Evolutionary conservation across 2,888 invertebrate species (phyloP), one percentile per base, ranked within the genome.

Genomic region (Ophion costatus): DNA sequence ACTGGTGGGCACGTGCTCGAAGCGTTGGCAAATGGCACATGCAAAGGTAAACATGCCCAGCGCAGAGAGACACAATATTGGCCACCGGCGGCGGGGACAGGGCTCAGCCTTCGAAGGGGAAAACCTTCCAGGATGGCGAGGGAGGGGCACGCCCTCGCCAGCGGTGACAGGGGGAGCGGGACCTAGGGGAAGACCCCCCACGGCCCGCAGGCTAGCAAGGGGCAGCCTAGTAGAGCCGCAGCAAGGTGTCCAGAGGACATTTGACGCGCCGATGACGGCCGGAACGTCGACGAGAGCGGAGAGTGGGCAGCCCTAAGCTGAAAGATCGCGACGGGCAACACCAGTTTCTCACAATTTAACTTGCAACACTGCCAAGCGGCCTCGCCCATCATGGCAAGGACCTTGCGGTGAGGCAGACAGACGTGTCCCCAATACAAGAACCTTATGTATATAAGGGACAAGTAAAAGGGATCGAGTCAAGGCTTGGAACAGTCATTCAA

Each of bases 361-460:
- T 20, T 85, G 80, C 79, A 81, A 24, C 85, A 86, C 22, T 80
- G 76, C 75, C 83, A 69, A 17, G 82, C 82, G 77, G 82, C 78
- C 59, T 38, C 84, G 24, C 82, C 82, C 51, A 3, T 84, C 1
- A 42, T 67, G 1, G 82, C 57, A 64, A 57, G 1, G 79, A 70
- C 67, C 81, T 81, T 4, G 77, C 80, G 45, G 22, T 38, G 71
- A 45, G 38, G 84, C 75, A 84, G 14, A 81, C 75, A 70, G 64
- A 80, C 78, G 57, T 82, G 64, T 78, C 64, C 63, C 69, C 79
- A 0, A 82, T 84, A 67, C 67, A 79, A n/a, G 80, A 86, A 75
- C 79, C 86, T 22, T 84, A 76, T 76, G 38, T 80, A 0, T 24
- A 73, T 61, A 66, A 56, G 69, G 80, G 83, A 0, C 74, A 22